A percentile compares a stretch with the other conserved stretches of the same genome.
These are phyloP conservation scores for Sebastolobus alascanus DNA, from an alignment of 2,797 vertebrate genomes.

Conservation along the genomic window DNA sequence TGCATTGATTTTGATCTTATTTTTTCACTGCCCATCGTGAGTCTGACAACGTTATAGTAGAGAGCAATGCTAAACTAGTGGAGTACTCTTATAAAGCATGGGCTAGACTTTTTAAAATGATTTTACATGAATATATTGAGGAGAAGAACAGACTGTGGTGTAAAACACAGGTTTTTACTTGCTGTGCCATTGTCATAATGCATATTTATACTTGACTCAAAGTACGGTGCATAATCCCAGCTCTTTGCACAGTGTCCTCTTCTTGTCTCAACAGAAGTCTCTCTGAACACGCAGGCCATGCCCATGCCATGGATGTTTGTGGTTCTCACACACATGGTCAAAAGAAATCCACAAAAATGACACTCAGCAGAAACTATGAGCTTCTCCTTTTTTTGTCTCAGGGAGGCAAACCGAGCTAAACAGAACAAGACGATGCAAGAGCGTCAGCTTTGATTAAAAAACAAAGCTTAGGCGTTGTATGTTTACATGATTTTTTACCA, in stretches of 20 bases:
- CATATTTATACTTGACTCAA: not conserved
- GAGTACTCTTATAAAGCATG: not conserved
- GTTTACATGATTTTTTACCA: conserved; percentile 33
- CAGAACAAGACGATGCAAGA: conserved; percentile 20
- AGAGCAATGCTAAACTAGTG: not conserved
- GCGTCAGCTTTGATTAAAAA: conserved; percentile 36
- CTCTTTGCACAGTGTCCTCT: not conserved
- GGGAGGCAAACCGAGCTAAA: conserved; percentile 1
- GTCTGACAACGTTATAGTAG: not conserved
- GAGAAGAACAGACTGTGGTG: not conserved
- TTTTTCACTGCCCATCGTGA: not conserved
- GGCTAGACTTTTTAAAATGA: not conserved
- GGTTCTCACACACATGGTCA: conserved; percentile 53
- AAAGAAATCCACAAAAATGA: conserved; percentile 62
- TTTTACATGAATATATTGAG: not conserved
- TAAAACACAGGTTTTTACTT: not conserved
- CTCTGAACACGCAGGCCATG: not conserved
- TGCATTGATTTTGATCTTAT: not conserved
- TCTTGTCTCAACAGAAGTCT: conserved; percentile 22
- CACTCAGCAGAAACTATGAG: conserved; percentile 25
- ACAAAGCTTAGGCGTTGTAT: conserved; percentile 7
- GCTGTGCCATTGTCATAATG: not conserved
- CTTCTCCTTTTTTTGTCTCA: conserved; percentile 17
- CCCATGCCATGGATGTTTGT: conserved; percentile 61
- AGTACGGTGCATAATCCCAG: not conserved